Conservation (phyloP, 2,888 invertebrate species). For the Macropis europaea region DNA sequence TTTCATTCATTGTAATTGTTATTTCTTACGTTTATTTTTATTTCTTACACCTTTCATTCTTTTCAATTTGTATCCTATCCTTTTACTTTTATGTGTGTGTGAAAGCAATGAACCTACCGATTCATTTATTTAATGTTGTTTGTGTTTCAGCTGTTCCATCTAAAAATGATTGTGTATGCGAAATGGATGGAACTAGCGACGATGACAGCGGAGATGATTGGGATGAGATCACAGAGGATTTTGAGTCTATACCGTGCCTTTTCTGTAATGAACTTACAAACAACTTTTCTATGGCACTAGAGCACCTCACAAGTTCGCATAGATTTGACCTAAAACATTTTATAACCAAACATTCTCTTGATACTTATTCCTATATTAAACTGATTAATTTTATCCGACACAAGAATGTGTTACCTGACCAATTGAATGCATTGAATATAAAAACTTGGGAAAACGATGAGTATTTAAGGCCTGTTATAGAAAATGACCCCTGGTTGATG, state of each 20-base stretch:
- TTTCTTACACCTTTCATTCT: too few species aligned
- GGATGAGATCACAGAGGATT: slow-evolving; percentile 82
- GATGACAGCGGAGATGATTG: slow-evolving; percentile 80
- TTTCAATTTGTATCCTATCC: not conserved
- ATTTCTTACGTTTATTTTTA: too few species aligned
- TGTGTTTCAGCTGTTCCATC: slow-evolving; percentile 4
- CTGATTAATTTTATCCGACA: slow-evolving; percentile 90
- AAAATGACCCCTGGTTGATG: slow-evolving; percentile 91
- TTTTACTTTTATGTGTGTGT: not conserved
- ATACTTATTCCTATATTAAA: slow-evolving; percentile 91
- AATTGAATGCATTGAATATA: slow-evolving; percentile 81
- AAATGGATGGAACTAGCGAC: slow-evolving; percentile 65
- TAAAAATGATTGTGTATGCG: slow-evolving; percentile 44
- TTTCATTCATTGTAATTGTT: too few species aligned
- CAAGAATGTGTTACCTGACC: slow-evolving; percentile 83
- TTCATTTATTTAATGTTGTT: not conserved
- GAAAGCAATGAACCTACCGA: too few species aligned
- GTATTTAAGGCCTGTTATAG: slow-evolving; percentile 87
- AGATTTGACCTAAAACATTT: slow-evolving; percentile 85
- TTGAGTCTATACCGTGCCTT: slow-evolving; percentile 83
- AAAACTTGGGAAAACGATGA: slow-evolving; percentile 88
- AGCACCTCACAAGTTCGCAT: slow-evolving; percentile 85
- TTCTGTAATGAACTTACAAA: slow-evolving; percentile 85
- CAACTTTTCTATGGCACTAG: slow-evolving; percentile 84
- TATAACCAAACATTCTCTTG: slow-evolving; percentile 87